Percentiles rank a stretch among this genome's conserved stretches.
phyloP scores from a whole-genome alignment of 30 jellyfish, hydroid and myxozoan species.

The Mastigias papua region DNA sequence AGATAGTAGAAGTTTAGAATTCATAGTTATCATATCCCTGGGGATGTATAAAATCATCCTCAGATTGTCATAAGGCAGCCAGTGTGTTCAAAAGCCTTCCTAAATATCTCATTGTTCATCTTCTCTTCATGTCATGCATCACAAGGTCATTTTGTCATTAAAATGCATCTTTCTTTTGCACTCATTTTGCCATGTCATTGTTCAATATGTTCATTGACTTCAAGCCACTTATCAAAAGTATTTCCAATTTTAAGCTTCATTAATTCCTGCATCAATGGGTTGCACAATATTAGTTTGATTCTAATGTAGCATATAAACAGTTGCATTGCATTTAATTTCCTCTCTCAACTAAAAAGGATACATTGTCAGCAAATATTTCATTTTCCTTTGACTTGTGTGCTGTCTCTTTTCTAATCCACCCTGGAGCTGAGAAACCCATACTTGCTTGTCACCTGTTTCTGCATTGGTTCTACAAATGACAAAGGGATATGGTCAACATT shows the following conservation, averaged over 20 bases:
- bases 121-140: no score
- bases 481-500: constrained; percentile 63
- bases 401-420: constrained; percentile 66
- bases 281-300: constrained; percentile 51
- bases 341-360: no score
- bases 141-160: constrained; percentile 67
- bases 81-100: constrained; percentile 34
- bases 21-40: constrained; percentile 54
- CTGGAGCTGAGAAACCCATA: constrained; percentile 62
- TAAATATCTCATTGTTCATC: neutral
- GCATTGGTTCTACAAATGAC: constrained; percentile 51
- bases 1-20: neutral
- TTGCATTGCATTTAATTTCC: constrained; percentile 36
- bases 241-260: constrained; percentile 50
- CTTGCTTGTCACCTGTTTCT: constrained; percentile 48
- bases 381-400: constrained; percentile 43
- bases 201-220: constrained; percentile 30
- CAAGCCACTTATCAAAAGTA: constrained; percentile 62
- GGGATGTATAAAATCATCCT: constrained; percentile 30
- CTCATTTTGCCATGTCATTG: constrained; percentile 52
- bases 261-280: constrained; percentile 64
- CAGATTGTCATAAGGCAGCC: constrained; percentile 61
- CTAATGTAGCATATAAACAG: constrained; percentile 50
- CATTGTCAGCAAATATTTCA: constrained; percentile 64
- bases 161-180: constrained; percentile 33